Evolutionary conservation across 2,113 vertebrate species (phyloP).

Genomic region (Nanorana parkeri): DNA sequence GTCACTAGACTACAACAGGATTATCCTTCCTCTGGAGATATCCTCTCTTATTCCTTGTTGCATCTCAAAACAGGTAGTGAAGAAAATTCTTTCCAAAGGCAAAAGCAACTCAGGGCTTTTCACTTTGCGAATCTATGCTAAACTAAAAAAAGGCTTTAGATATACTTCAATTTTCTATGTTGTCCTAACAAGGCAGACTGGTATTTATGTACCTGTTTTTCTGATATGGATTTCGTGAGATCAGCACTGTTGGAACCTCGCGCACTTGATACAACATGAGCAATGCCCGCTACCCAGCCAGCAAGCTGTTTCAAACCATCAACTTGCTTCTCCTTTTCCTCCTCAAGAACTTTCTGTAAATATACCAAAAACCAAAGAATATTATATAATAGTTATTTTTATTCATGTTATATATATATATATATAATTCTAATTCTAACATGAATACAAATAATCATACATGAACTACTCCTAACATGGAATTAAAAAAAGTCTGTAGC

Average conservation of each 20-base stretch:
- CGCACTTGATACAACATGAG: slow-evolving; percentile 66
- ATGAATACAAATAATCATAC: no score
- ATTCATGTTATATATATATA: background rate
- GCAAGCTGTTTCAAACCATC: slow-evolving; percentile 91
- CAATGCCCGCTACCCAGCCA: slow-evolving; percentile 84
- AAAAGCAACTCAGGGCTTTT: no score
- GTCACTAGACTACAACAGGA: no score
- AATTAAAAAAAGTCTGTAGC: background rate
- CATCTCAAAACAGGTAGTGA: no score
- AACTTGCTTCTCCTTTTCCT: slow-evolving; percentile 90
- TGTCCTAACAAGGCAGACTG: background rate
- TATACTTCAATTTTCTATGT: background rate
- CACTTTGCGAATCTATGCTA: no score
- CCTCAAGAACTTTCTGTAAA: slow-evolving; percentile 94
- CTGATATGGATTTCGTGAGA: slow-evolving; percentile 84
- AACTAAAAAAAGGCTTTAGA: background rate
- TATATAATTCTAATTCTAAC: no score
- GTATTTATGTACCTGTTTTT: slow-evolving; percentile 82
- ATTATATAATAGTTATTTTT: no score
- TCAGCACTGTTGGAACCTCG: slow-evolving; percentile 69
- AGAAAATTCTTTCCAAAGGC: no score
- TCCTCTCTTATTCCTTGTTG: no score
- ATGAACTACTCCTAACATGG: no score
- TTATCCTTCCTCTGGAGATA: no score
- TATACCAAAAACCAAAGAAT: background rate